Evolutionary conservation across 2,797 vertebrate genomes (phyloP).

Genomic region (Pyrocephalus nanus): DNA sequence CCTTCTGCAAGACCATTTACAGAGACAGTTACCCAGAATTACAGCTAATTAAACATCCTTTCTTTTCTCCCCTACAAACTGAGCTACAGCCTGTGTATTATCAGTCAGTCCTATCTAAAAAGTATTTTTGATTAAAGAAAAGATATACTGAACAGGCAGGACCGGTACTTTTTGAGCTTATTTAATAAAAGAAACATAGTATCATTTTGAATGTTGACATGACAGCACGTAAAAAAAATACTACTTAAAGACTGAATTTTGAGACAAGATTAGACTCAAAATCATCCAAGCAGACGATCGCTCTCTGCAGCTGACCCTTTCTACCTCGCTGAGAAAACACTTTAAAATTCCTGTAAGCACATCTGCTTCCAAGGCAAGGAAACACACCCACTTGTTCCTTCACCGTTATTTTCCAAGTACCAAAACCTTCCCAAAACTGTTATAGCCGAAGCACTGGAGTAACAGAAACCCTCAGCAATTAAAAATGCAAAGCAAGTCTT

Average conservation of each 20-base stretch:
- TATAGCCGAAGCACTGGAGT: background rate
- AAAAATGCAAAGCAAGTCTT: background rate
- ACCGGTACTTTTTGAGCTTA: background rate
- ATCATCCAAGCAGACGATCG: background rate
- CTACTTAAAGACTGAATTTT: background rate
- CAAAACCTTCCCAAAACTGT: background rate
- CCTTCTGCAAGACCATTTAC: background rate
- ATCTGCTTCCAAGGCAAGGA: background rate
- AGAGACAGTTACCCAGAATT: background rate
- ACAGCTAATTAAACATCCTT: background rate
- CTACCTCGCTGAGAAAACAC: background rate
- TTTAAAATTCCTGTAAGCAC: background rate
- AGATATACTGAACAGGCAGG: background rate
- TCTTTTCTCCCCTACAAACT: background rate
- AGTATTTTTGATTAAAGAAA: background rate
- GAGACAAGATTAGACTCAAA: background rate
- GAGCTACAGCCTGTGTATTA: background rate
- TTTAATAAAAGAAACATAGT: background rate
- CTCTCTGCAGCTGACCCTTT: background rate
- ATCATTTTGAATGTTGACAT: background rate
- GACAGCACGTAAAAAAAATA: background rate
- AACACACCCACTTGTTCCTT: background rate
- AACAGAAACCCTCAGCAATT: background rate
- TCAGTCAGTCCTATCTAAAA: background rate
- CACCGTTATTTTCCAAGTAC: conserved; percentile 7